Base-by-base conservation (phyloP, 2,797 vertebrate species). In the Xenopus petersii region DNA sequence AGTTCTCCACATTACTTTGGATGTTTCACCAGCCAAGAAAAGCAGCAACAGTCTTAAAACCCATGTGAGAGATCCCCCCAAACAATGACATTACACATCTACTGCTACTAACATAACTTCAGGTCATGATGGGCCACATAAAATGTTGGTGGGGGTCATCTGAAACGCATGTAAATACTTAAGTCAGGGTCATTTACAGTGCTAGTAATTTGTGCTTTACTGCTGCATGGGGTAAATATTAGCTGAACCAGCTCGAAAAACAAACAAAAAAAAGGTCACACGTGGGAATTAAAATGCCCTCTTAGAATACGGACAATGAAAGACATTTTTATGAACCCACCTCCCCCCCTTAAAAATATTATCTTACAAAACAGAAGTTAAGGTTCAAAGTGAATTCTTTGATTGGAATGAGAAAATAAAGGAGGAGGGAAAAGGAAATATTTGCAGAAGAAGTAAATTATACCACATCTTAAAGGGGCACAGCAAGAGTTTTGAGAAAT, bases 281-380 rank as follows among this genome's bases (percentile, higher is more conserved):
- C 55, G 15, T 9, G 15, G 55, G 16, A 58, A 58, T 58, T 16
- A 58, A 58, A 58, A 9, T 1, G 2, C 7, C 15, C 8, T 58
- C n/a, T 9, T 2, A 56, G 54, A 56, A 56, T 16, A 56, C 15
- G 2, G 15, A 58, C 55, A 58, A 58, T 17, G 49, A 51, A 51
- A n/a, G 55, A 58, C 55, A 58, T 16, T 58, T 58, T 58, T 58
- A 58, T 5, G 49, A 51, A 51, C 10, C 15, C 6, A 10, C 54
- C n/a, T 16, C 15, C n/a, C n/a, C 55, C 55, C 15, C 55, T 17
- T 17, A 7, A 58, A 63, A 72, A 72, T 56, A 71, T 56, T 64
- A 33, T 72, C 46, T 72, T 56, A 54, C 30, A 64, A 73, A 73
- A 73, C 51, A 73, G 3, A 15, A 62, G 42, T 61, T 30, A 4